phyloP scores from a whole-genome alignment of 2,113 vertebrate genomes.

The Verasper variegatus region DNA sequence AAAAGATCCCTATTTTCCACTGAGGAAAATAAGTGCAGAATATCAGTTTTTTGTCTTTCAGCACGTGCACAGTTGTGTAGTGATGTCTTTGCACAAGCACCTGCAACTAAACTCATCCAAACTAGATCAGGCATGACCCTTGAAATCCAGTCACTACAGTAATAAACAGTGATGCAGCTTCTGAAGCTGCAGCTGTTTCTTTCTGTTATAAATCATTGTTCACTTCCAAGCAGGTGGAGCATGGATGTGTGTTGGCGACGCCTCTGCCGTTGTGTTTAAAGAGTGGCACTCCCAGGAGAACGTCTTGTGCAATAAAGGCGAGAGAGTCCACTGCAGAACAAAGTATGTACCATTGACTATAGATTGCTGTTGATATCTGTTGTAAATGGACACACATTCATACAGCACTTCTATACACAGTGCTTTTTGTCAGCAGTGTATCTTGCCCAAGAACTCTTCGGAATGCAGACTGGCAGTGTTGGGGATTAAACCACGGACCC shows the following conservation, averaged over 20 bases:
- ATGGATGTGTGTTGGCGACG: neutral
- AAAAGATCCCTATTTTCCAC: neutral
- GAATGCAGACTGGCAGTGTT: neutral
- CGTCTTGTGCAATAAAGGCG: neutral
- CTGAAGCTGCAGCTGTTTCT: slow-evolving; percentile 28
- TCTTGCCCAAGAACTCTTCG: neutral
- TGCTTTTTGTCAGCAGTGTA: no score
- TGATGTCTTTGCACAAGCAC: neutral
- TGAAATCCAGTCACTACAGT: slow-evolving; percentile 1
- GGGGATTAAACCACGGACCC: neutral
- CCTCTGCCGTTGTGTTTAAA: neutral
- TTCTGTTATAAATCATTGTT: neutral
- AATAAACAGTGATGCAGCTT: slow-evolving; percentile 14
- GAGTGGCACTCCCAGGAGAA: neutral
- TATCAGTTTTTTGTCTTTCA: neutral
- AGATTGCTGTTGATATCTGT: neutral
- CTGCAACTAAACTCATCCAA: neutral
- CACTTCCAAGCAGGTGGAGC: neutral
- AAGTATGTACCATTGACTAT: neutral
- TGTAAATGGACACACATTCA: neutral
- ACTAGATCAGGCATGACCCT: slow-evolving; percentile 10
- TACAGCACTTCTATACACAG: no score
- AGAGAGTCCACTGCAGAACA: neutral
- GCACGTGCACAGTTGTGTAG: neutral
- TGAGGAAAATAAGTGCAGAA: neutral